These are phyloP conservation scores for Aphaenogaster rudis DNA, from an alignment of 1,140 invertebrate species.

Conservation along the genomic window DNA sequence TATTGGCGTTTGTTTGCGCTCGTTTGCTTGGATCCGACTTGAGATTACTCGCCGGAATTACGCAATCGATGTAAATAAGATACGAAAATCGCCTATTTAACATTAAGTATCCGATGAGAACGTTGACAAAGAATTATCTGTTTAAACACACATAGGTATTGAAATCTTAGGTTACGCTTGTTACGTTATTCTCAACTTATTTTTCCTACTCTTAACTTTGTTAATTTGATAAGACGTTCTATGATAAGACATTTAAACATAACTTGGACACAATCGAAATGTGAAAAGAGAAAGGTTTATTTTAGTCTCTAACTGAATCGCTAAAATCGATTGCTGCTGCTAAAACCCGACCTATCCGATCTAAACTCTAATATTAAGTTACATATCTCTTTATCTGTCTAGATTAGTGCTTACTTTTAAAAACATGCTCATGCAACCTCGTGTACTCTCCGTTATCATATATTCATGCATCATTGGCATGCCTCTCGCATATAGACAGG, in stretches of 20 bases:
- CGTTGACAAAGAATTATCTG: not conserved
- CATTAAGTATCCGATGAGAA: not conserved
- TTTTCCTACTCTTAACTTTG: not conserved
- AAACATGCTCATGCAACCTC: constrained; percentile 80
- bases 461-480: constrained; percentile 78
- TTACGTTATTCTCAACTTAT: not conserved
- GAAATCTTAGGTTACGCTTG: not conserved
- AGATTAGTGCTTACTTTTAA: constrained; percentile 74
- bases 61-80: constrained; percentile 5
- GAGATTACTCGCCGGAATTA: constrained; percentile 13
- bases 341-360: constrained; percentile 17
- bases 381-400: constrained; percentile 68
- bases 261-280: constrained; percentile 10
- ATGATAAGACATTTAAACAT: not conserved
- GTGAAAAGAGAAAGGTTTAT: not conserved
- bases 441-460: constrained; percentile 71
- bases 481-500: constrained; percentile 68
- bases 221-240: not conserved
- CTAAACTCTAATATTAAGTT: constrained; percentile 57
- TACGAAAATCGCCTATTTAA: not conserved
- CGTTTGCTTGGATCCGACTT: not conserved
- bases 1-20: not conserved
- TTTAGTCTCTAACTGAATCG: constrained; percentile 26
- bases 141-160: not conserved
- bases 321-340: not conserved